A percentile compares a stretch with the other conserved stretches of the same genome.
phyloP scores from a whole-genome alignment of 2,113 vertebrate genomes.

The Sinocyclocheilus rhinocerous region DNA sequence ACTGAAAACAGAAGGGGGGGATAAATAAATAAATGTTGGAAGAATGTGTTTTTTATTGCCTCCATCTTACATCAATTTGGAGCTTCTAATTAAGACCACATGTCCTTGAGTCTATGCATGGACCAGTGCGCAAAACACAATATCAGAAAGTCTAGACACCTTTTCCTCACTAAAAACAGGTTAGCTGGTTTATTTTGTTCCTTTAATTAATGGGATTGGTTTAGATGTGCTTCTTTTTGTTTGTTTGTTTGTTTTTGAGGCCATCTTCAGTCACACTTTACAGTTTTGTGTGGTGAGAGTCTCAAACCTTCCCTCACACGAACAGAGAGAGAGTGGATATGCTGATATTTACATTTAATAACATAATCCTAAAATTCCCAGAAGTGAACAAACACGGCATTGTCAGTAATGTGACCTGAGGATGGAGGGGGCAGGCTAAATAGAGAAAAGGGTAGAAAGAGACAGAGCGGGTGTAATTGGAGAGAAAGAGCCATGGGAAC shows the following conservation, averaged over 20 bases:
- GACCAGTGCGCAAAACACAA: not conserved
- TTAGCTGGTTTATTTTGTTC: not conserved
- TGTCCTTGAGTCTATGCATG: constrained; percentile 69
- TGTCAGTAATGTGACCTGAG: constrained; percentile 5
- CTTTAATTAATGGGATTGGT: not conserved
- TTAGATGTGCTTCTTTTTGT: not conserved
- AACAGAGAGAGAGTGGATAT: not conserved
- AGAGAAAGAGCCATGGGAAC: constrained; percentile 56
- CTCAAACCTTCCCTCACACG: not conserved
- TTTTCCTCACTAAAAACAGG: not conserved
- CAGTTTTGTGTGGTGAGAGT: constrained; percentile 17
- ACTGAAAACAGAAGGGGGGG: not conserved
- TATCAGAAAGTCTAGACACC: not conserved
- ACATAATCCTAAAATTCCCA: not conserved
- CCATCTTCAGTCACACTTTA: not conserved
- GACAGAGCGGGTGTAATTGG: not conserved
- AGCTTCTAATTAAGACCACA: constrained; percentile 67
- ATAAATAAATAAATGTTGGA: not conserved
- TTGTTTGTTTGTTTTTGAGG: not conserved
- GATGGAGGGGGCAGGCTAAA: not conserved
- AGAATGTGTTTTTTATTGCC: constrained; percentile 48
- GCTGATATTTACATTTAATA: constrained; percentile 37
- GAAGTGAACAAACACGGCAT: constrained; percentile 16
- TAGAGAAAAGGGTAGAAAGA: not conserved
- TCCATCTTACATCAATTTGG: constrained; percentile 67